Evolutionary conservation across 1,140 invertebrate species (phyloP).

Genomic region (Sycobia sp.): DNA sequence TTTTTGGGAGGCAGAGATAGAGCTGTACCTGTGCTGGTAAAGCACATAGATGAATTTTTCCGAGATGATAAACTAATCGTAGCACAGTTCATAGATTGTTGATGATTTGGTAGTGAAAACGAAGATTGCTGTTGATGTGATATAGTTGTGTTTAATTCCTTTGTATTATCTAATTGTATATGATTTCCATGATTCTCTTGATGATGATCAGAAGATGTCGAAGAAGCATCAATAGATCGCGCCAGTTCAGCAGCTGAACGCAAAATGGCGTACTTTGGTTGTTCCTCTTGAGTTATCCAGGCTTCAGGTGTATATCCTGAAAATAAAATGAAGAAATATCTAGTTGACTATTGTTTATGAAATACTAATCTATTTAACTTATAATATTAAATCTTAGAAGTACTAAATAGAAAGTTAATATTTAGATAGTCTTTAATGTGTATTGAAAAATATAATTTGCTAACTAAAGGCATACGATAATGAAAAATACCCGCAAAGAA

Average conservation of each 20-base stretch:
- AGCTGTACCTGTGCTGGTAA: conserved; percentile 80
- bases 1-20: conserved; percentile 83
- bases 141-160: conserved; percentile 38
- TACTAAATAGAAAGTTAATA: no score
- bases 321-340: background rate
- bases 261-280: conserved; percentile 71
- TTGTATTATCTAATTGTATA: conserved; percentile 27
- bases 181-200: conserved; percentile 36
- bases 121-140: conserved; percentile 46
- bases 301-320: conserved; percentile 59
- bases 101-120: conserved; percentile 48
- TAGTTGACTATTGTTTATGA: no score
- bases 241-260: conserved; percentile 65
- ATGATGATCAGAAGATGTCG: conserved; percentile 29
- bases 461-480: no score
- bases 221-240: conserved; percentile 43
- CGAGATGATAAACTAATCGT: conserved; percentile 56
- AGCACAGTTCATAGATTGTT: conserved; percentile 37
- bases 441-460: no score
- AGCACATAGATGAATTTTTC: conserved; percentile 78
- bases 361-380: no score
- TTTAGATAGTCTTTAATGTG: no score
- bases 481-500: no score
- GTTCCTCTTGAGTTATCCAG: conserved; percentile 60
- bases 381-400: no score